Conservation (phyloP, 1,140 invertebrate genomes). For the Aphidius ervi region DNA sequence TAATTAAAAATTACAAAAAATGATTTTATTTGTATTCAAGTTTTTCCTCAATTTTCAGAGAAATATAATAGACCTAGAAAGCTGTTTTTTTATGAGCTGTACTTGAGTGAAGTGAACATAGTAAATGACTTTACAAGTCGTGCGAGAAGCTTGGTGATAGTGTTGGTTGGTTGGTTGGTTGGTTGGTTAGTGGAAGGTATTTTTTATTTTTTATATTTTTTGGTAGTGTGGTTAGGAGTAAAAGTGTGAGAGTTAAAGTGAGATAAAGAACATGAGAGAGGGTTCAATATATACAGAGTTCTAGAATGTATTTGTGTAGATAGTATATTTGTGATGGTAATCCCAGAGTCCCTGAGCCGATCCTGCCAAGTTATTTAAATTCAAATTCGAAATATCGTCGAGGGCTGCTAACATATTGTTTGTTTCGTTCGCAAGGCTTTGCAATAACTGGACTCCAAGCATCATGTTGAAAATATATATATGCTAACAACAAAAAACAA, state of each 20-base stretch:
- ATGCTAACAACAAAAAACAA: constrained; percentile 6
- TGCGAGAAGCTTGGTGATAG: neutral
- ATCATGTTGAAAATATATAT: no score
- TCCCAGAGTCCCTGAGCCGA: constrained; percentile 54
- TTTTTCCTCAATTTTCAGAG: constrained; percentile 17
- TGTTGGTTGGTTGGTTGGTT: no score
- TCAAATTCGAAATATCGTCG: constrained; percentile 56
- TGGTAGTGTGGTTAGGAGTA: constrained; percentile 12
- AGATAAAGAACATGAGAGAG: constrained; percentile 31
- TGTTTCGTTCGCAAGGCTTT: constrained; percentile 49
- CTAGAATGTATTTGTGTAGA: constrained; percentile 9
- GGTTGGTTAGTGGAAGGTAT: no score
- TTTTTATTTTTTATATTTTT: no score
- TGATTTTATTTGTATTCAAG: constrained; percentile 9
- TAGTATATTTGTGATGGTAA: constrained; percentile 43
- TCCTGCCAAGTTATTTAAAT: constrained; percentile 57
- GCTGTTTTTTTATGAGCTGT: no score
- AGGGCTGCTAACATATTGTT: constrained; percentile 56
- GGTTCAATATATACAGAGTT: constrained; percentile 23
- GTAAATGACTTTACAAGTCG: constrained; percentile 40
- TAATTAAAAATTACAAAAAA: constrained; percentile 36
- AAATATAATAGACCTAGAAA: neutral
- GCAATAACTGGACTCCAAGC: constrained; percentile 26
- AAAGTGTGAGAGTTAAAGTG: constrained; percentile 29
- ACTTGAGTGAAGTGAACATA: neutral